Conservation (phyloP, 2,113 vertebrate genomes). For the Coryphaenoides rupestris region DNA sequence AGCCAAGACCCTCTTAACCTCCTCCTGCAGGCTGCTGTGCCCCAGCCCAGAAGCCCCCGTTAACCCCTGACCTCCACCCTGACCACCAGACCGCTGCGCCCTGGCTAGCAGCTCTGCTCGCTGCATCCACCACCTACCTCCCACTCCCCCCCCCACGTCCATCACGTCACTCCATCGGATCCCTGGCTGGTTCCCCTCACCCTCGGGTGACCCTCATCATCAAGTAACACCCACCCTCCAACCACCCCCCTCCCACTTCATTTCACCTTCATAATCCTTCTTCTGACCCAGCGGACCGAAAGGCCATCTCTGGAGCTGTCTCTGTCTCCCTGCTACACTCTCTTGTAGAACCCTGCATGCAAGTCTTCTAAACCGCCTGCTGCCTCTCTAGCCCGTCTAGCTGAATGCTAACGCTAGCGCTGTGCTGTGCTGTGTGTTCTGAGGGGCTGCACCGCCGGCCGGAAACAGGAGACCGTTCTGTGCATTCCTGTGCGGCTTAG, state of each 20-base stretch:
- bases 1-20: slow-evolving; percentile 29
- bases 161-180: neutral
- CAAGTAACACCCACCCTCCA: slow-evolving; percentile 6
- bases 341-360: too few relatives aligned
- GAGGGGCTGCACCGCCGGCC: too few relatives aligned
- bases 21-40: neutral
- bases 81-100: slow-evolving; percentile 32
- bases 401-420: too few relatives aligned
- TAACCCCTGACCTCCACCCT: slow-evolving; percentile 36
- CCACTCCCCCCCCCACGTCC: slow-evolving; percentile 7
- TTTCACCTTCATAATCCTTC: too few relatives aligned
- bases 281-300: too few relatives aligned
- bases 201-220: neutral
- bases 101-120: slow-evolving; percentile 21
- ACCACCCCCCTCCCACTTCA: neutral
- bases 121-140: slow-evolving; percentile 24
- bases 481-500: too few relatives aligned
- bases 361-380: too few relatives aligned
- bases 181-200: neutral
- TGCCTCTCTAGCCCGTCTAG: too few relatives aligned
- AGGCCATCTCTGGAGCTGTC: too few relatives aligned
- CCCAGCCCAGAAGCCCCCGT: slow-evolving; percentile 17
- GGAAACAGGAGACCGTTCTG: too few relatives aligned
- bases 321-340: too few relatives aligned
- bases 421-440: too few relatives aligned